phyloP scores from a whole-genome alignment of 2,888 invertebrate species.

The Molorchus minor region DNA sequence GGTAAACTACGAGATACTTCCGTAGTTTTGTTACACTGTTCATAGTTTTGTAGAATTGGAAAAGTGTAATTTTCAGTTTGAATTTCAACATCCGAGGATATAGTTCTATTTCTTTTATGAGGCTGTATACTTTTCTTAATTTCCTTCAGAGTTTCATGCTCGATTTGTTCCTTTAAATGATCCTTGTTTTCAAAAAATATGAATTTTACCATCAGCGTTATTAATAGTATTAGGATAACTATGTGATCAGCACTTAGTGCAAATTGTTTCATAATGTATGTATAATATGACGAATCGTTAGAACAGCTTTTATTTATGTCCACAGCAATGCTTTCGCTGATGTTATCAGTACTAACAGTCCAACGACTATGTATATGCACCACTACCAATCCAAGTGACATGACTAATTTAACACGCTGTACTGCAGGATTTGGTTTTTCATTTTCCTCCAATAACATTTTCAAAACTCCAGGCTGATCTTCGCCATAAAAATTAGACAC shows the following conservation, averaged over 20 bases:
- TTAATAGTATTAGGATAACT: constrained; percentile 82
- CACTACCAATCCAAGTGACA: constrained; percentile 89
- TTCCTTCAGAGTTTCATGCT: constrained; percentile 31
- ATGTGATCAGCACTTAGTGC: constrained; percentile 85
- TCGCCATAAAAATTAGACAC: constrained; percentile 52
- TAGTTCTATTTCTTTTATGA: constrained; percentile 36
- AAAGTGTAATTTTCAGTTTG: constrained; percentile 44
- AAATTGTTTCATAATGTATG: constrained; percentile 57
- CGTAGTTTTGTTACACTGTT: constrained; percentile 36
- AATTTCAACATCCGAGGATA: constrained; percentile 46
- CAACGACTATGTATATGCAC: constrained; percentile 80
- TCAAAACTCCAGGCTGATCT: constrained; percentile 53
- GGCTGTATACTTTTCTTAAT: constrained; percentile 31
- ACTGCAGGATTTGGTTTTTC: constrained; percentile 92
- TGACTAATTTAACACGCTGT: constrained; percentile 92
- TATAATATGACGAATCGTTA: constrained; percentile 49
- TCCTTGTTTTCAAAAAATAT: constrained; percentile 83
- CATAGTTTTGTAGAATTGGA: constrained; percentile 15
- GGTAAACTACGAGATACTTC: constrained; percentile 61
- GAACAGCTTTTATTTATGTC: constrained; percentile 34
- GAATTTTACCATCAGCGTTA: constrained; percentile 88
- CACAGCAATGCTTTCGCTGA: constrained; percentile 7
- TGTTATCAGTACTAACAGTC: constrained; percentile 39
- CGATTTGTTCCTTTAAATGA: constrained; percentile 42
- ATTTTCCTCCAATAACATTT: constrained; percentile 71